Conservation (phyloP, 2,113 vertebrate genomes). For the Arvicanthis niloticus region DNA sequence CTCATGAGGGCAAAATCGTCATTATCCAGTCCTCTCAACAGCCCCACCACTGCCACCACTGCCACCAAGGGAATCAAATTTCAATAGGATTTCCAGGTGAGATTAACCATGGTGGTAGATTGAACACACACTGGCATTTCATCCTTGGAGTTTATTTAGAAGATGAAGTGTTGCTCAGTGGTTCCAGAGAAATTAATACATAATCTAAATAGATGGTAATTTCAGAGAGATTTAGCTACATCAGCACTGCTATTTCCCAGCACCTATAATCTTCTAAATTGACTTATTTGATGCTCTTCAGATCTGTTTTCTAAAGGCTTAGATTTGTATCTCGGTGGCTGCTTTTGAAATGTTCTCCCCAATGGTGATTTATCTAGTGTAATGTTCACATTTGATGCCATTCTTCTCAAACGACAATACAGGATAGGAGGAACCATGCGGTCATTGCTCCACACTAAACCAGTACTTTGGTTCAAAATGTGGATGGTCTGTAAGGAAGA, state of each 20-base stretch:
- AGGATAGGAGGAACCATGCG: not conserved
- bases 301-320: conserved; percentile 41
- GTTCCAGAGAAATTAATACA: conserved; percentile 75
- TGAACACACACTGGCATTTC: conserved; percentile 51
- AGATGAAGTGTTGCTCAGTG: conserved; percentile 57
- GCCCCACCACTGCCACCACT: too few relatives aligned
- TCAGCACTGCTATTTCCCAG: conserved; percentile 63
- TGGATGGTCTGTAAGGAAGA: not conserved
- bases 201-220: conserved; percentile 74
- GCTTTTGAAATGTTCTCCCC: conserved; percentile 30
- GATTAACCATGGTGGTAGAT: not conserved
- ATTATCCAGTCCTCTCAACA: not conserved
- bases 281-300: conserved; percentile 69
- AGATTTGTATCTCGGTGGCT: conserved; percentile 31
- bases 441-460: conserved; percentile 5
- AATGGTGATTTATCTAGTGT: conserved; percentile 42
- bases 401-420: conserved; percentile 66
- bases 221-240: conserved; percentile 70
- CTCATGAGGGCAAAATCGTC: not conserved
- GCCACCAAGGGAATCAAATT: not conserved
- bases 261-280: conserved; percentile 74
- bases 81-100: not conserved
- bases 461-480: conserved; percentile 1
- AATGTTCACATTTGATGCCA: conserved; percentile 70
- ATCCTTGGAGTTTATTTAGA: conserved; percentile 66